Evolutionary conservation across 2,888 invertebrate species (phyloP).

Genomic region (Eristalinus sepulchralis): DNA sequence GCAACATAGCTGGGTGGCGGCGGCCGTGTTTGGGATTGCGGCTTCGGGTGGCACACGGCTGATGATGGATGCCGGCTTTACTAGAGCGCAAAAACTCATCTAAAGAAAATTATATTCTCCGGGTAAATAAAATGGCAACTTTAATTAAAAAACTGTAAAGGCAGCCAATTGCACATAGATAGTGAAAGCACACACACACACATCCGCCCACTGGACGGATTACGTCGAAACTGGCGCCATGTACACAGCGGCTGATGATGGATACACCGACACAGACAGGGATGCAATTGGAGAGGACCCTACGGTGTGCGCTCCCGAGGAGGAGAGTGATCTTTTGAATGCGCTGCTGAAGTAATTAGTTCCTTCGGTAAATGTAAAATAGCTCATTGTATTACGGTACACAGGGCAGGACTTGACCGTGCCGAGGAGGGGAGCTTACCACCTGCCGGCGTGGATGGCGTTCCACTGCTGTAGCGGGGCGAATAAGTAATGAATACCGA

Average conservation of each 20-base stretch:
- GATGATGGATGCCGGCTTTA: slow-evolving; percentile 65
- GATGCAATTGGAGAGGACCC: neutral
- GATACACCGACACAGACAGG: slow-evolving; percentile 20
- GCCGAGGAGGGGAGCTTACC: neutral
- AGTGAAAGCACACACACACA: neutral
- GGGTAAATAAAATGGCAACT: slow-evolving; percentile 69
- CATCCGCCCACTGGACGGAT: slow-evolving; percentile 37
- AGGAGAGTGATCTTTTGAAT: slow-evolving; percentile 60
- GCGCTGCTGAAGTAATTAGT: slow-evolving; percentile 65
- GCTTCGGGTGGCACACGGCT: neutral
- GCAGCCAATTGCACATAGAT: slow-evolving; percentile 50
- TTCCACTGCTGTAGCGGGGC: neutral
- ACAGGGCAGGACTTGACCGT: neutral
- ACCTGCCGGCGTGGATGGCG: neutral
- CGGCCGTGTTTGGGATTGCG: neutral
- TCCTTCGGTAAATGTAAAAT: slow-evolving; percentile 65
- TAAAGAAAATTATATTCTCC: slow-evolving; percentile 68
- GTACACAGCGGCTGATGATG: too few relatives aligned
- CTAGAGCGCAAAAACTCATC: slow-evolving; percentile 64
- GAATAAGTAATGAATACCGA: slow-evolving; percentile 46
- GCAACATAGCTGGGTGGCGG: neutral
- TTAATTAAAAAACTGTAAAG: slow-evolving; percentile 68
- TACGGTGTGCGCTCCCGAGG: neutral
- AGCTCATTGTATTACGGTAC: slow-evolving; percentile 49
- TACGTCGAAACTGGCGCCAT: too few relatives aligned